These are phyloP conservation scores for Gastrophysa polygoni DNA, from an alignment of 2,888 invertebrate genomes.

Conservation along the genomic window DNA sequence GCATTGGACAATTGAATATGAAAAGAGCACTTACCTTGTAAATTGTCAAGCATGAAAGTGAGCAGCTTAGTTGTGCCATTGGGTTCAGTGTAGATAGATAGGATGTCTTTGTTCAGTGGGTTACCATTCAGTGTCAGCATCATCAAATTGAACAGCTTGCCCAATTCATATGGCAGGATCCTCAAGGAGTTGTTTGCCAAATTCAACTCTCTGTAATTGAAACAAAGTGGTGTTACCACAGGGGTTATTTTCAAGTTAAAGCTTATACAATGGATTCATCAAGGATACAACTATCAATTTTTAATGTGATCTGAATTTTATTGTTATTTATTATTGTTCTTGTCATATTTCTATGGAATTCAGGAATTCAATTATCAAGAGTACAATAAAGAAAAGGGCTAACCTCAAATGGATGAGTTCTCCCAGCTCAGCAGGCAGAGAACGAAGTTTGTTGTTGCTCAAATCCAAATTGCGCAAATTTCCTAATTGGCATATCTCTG, in stretches of 20 bases:
- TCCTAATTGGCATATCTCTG: slow-evolving; percentile 84
- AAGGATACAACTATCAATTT: too few relatives aligned
- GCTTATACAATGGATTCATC: too few relatives aligned
- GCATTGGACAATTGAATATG: too few relatives aligned
- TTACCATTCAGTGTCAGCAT: slow-evolving; percentile 92
- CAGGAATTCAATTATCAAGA: too few relatives aligned
- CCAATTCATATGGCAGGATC: slow-evolving; percentile 94
- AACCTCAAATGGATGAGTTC: slow-evolving; percentile 94
- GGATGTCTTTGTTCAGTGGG: slow-evolving; percentile 91
- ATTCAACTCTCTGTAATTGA: slow-evolving; percentile 81
- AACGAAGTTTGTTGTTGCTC: slow-evolving; percentile 92
- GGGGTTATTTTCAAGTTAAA: too few relatives aligned
- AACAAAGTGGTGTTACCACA: neutral
- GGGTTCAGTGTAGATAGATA: slow-evolving; percentile 88
- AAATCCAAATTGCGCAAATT: slow-evolving; percentile 90
- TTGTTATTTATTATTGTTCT: too few relatives aligned
- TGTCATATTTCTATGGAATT: too few relatives aligned
- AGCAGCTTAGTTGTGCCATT: slow-evolving; percentile 95
- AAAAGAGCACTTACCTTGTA: slow-evolving; percentile 76
- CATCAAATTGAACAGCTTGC: slow-evolving; percentile 95
- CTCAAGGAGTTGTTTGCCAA: slow-evolving; percentile 94
- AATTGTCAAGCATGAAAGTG: slow-evolving; percentile 93
- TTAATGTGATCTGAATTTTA: too few relatives aligned
- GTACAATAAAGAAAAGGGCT: slow-evolving; percentile 21
- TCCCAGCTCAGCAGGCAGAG: slow-evolving; percentile 94